Evolutionary conservation across 2,888 invertebrate genomes (phyloP), one percentile per base, ranked within the genome.

Genomic region (Brenthis hecate): DNA sequence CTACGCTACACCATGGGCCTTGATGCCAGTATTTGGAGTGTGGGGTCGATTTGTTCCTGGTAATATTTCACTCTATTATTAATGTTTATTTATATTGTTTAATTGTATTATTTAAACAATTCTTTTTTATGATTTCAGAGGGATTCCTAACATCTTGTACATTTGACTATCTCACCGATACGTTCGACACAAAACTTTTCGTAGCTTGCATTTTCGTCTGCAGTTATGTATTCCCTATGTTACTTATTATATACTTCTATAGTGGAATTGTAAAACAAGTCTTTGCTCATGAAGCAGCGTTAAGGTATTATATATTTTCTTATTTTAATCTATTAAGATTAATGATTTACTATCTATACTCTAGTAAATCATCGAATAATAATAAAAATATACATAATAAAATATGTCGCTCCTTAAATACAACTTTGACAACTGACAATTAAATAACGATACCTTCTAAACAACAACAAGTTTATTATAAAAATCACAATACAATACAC

Each of bases 1-100:
- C 51, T 97, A 97, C 81, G 94, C 95, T 0, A 93, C 96, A n/a
- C 97, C 97, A 0, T 97, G 97, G 96, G 95, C 95, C 1, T 84
- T 97, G 50, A 89, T 98, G 79, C 98, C 98, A 0, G 88, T 96
- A 8, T 93, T 97, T 66, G 96, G 96, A 81, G 94, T 97, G 51
- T 98, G 97, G 97, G 97, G 97, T n/a, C 91, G 96, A 82, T 97
- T 94, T 83, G 97, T 96, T 55, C 97, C 97, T 83, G 97, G 96
- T 96, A 85, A 77, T 71, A 65, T 47, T 19, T 56, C 16, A 56
- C 13, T 19, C 13, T 48, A 50, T 51, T 66, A 55, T 66, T 51
- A 56, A 63, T 54, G 57, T 56, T 23, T 13, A 48, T 1, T 28
- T 19, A 47, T 6, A 54, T 48, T 66, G n/a, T 32, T 11, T 14